Evolutionary conservation across 2,113 vertebrate genomes (phyloP).

Genomic region (Apus apus): DNA sequence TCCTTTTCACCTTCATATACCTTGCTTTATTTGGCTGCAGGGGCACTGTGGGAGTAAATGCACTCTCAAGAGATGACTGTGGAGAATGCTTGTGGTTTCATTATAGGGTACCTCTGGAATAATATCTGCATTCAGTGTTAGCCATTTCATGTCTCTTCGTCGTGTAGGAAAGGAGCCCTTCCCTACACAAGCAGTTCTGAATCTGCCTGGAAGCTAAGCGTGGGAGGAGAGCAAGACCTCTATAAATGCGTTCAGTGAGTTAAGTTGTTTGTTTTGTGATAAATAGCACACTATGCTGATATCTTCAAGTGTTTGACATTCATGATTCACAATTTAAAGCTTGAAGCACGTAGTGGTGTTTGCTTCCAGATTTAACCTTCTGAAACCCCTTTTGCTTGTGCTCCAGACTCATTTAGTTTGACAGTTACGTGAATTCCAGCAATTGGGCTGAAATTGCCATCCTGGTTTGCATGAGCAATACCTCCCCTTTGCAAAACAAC

Average conservation of each 20-base stretch:
- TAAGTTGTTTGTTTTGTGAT: slow-evolving; percentile 43
- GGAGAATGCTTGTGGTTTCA: background rate
- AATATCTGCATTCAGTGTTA: background rate
- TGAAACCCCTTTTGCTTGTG: background rate
- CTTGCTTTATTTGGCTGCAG: background rate
- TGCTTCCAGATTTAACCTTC: slow-evolving; percentile 23
- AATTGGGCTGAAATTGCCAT: slow-evolving; percentile 7
- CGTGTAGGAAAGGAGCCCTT: background rate
- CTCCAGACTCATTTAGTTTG: background rate
- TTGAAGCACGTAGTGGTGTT: background rate
- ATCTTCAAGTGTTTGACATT: slow-evolving; percentile 42
- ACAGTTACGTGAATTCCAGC: slow-evolving; percentile 20
- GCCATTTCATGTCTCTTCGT: background rate
- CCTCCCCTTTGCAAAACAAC: background rate
- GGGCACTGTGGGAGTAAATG: background rate
- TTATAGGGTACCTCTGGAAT: background rate
- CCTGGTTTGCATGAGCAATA: background rate
- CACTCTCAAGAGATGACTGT: background rate
- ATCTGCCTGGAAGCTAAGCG: background rate
- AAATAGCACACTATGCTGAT: slow-evolving; percentile 7
- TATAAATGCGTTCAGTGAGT: background rate
- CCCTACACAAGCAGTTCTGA: background rate
- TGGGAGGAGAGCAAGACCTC: background rate
- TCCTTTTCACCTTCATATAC: background rate
- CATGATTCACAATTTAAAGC: slow-evolving; percentile 31